A percentile compares a stretch with the other conserved stretches of the same genome.
These are phyloP conservation scores for Lucinisca nassula DNA, from an alignment of 2,888 invertebrate genomes.

Conservation along the genomic window DNA sequence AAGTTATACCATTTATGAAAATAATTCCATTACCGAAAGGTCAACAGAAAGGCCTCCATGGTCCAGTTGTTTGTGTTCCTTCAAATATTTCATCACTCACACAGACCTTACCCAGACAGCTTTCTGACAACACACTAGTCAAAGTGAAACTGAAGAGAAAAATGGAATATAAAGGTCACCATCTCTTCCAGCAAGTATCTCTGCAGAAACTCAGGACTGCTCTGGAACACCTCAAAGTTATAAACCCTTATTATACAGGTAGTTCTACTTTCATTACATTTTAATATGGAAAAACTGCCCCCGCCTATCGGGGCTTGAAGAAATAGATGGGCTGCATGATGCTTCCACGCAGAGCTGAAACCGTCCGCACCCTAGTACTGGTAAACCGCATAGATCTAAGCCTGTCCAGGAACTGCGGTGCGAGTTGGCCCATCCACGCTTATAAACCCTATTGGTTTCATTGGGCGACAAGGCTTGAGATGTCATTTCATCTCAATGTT, in stretches of 20 bases:
- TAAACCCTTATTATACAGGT: background rate
- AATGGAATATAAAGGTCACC: slow-evolving; percentile 57
- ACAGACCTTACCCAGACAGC: slow-evolving; percentile 47
- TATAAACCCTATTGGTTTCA: too few relatives aligned
- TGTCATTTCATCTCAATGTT: too few relatives aligned
- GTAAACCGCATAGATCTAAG: too few relatives aligned
- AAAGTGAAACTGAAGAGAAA: slow-evolving; percentile 65
- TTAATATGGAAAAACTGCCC: too few relatives aligned
- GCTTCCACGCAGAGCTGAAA: too few relatives aligned
- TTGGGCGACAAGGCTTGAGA: too few relatives aligned
- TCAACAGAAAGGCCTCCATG: slow-evolving; percentile 66
- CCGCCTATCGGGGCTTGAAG: too few relatives aligned
- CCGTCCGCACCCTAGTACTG: too few relatives aligned
- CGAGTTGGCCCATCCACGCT: too few relatives aligned
- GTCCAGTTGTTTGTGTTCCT: slow-evolving; percentile 72
- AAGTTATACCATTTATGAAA: slow-evolving; percentile 70
- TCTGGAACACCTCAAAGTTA: slow-evolving; percentile 16
- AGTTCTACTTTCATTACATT: too few relatives aligned
- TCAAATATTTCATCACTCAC: slow-evolving; percentile 48
- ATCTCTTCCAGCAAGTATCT: slow-evolving; percentile 52
- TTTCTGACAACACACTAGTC: slow-evolving; percentile 42
- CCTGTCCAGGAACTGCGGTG: too few relatives aligned
- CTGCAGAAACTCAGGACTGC: slow-evolving; percentile 40
- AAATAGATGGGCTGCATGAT: too few relatives aligned
- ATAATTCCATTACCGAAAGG: slow-evolving; percentile 65